Evolutionary conservation across 2,113 vertebrate species (phyloP).

Genomic region (Poecile atricapillus): DNA sequence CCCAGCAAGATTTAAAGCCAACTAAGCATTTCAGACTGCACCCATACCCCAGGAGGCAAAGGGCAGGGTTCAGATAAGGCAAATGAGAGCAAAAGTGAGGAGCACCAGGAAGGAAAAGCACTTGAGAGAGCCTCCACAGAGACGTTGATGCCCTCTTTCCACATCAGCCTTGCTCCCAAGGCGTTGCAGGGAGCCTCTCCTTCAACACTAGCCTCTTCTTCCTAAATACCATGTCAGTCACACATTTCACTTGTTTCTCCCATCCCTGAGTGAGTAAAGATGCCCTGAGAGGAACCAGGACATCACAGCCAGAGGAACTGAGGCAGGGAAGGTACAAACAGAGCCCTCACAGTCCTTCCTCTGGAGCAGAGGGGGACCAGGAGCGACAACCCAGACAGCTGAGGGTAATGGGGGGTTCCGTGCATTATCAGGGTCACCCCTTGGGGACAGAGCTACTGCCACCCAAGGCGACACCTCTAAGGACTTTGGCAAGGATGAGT

Average conservation of each 20-base stretch:
- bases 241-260: background rate
- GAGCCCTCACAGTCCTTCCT: rapidly evolving
- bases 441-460: background rate
- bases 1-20: constrained; percentile 26
- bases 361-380: rapidly evolving
- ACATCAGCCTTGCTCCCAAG: background rate
- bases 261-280: rapidly evolving
- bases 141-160: background rate
- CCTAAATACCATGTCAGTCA: background rate
- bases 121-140: background rate
- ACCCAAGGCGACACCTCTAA: background rate
- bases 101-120: background rate
- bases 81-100: background rate
- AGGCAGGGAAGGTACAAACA: background rate
- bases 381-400: rapidly evolving
- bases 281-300: background rate
- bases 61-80: constrained; percentile 7
- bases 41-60: background rate
- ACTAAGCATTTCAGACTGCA: background rate
- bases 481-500: rapidly evolving
- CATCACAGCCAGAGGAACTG: background rate
- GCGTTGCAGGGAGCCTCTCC: background rate
- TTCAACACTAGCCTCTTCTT: background rate
- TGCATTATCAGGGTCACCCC: rapidly evolving
- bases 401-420: rapidly evolving